Evolutionary conservation across 2,113 vertebrate genomes (phyloP), one percentile per base, ranked within the genome.

Genomic region (Lagenorhynchus albirostris): DNA sequence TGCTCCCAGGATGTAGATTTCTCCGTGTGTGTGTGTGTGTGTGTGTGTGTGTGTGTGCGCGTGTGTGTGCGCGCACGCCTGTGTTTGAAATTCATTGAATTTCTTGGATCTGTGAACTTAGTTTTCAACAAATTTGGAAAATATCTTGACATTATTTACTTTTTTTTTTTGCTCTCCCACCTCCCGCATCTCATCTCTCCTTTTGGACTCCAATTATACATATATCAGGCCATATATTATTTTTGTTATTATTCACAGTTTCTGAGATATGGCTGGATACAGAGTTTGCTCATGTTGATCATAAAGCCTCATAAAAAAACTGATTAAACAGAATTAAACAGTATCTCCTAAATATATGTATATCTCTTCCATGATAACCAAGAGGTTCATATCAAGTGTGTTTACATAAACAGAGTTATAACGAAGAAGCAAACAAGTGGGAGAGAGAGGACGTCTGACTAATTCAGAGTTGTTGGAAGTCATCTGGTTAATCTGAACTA

Each of bases 161-260:
- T 5, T 1, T 41, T 26, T 33, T 81, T 17, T 31, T 62, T 70
- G 29, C 21, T 81, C 41, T 13, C 5, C 15, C 1, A 74, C 20
- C 31, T 77, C 26, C 3, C 2, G 0, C 14, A 63, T 31, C 8
- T 47, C 25, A 33, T 6, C 10, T 91, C 8, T 93, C 5, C 21
- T 26, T 38, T 44, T 20, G 18, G 41, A 85, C 26, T 65, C 8
- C 25, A 79, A 10, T 13, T 47, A 63, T 86, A 50, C 17, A 36
- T 63, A 26, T n/a, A 55, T 73, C 2, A 26, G 5, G 11, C 8
- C 3, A 0, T 2, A 2, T 5, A 9, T 11, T 47, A 10, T 31
- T 31, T 76, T 76, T 31, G 15, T 8, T 31, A 26, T 31, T 55
- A 53, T 5, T 50, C 1, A 29, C 10, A 36, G 15, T 41, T 60